Percentiles rank a stretch among this genome's conserved stretches.
These are phyloP conservation scores for Lacanobia oleracea DNA, from an alignment of 2,888 invertebrate species.

Conservation along the genomic window DNA sequence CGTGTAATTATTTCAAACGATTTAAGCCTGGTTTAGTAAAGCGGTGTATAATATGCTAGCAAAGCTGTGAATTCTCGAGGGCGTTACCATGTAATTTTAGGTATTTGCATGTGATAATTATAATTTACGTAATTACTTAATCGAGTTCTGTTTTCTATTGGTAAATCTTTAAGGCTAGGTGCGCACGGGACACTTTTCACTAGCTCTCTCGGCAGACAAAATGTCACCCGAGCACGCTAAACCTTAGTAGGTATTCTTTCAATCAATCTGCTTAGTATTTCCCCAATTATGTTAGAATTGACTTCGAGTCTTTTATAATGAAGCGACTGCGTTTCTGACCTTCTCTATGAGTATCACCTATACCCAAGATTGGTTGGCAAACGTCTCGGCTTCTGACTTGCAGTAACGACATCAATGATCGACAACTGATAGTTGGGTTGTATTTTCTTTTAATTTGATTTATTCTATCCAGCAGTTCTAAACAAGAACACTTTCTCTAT, in stretches of 20 bases:
- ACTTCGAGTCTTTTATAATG: background rate
- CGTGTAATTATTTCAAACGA: constrained; percentile 64
- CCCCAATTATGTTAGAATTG: background rate
- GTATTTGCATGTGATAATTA: constrained; percentile 8
- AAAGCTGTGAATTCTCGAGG: constrained; percentile 31
- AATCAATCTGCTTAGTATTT: background rate
- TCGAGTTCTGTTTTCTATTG: background rate
- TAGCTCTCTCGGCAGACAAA: no score
- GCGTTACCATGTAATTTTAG: constrained; percentile 28
- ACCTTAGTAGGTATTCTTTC: background rate
- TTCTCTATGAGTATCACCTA: background rate
- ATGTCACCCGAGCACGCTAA: no score
- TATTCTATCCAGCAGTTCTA: no score
- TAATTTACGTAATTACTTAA: background rate
- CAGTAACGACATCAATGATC: background rate
- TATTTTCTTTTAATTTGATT: background rate
- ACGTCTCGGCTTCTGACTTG: no score
- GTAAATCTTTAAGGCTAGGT: no score
- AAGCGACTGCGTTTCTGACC: no score
- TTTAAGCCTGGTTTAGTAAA: constrained; percentile 51
- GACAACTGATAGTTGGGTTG: background rate
- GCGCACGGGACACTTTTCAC: no score
- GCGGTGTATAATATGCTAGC: constrained; percentile 35
- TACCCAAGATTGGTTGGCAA: no score
- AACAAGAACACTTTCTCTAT: background rate